phyloP scores from a whole-genome alignment of 2,797 vertebrate species.

The Poeciliopsis turneri region DNA sequence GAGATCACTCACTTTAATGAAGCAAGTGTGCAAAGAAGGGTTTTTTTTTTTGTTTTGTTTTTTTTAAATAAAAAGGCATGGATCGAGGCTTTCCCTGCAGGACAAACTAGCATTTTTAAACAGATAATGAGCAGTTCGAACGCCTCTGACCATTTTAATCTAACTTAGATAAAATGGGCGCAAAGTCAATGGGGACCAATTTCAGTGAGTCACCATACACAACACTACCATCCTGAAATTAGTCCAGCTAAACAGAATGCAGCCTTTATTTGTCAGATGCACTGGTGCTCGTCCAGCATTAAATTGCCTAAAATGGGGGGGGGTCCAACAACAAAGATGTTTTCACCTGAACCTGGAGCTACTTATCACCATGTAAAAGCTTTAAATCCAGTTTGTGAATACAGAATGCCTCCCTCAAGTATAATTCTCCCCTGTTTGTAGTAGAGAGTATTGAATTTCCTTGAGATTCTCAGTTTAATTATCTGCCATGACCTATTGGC shows the following conservation, averaged over 20 bases:
- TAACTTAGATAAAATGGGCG: conserved; percentile 21
- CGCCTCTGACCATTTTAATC: neutral
- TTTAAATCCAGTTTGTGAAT: conserved; percentile 43
- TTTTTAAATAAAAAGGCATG: conserved; percentile 1
- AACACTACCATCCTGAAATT: neutral
- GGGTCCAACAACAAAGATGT: conserved; percentile 7
- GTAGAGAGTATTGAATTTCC: conserved; percentile 65
- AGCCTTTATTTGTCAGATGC: neutral
- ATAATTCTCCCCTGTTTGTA: conserved; percentile 38
- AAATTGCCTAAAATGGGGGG: neutral
- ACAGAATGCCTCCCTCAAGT: conserved; percentile 39
- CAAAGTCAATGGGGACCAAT: conserved; percentile 16
- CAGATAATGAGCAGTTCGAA: conserved; percentile 27
- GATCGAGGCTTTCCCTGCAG: conserved; percentile 8
- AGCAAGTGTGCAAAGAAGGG: neutral
- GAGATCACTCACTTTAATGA: conserved; percentile 8
- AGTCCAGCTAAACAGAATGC: conserved; percentile 8
- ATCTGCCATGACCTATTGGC: conserved; percentile 67
- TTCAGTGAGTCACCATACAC: neutral
- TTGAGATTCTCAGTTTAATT: conserved; percentile 68
- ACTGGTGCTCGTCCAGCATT: neutral
- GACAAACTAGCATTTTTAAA: conserved; percentile 31
- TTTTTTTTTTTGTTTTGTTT: neutral
- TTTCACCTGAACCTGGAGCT: conserved; percentile 20
- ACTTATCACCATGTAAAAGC: conserved; percentile 36